Evolutionary conservation across 2,113 vertebrate genomes (phyloP).

Genomic region (Maccullochella peelii): DNA sequence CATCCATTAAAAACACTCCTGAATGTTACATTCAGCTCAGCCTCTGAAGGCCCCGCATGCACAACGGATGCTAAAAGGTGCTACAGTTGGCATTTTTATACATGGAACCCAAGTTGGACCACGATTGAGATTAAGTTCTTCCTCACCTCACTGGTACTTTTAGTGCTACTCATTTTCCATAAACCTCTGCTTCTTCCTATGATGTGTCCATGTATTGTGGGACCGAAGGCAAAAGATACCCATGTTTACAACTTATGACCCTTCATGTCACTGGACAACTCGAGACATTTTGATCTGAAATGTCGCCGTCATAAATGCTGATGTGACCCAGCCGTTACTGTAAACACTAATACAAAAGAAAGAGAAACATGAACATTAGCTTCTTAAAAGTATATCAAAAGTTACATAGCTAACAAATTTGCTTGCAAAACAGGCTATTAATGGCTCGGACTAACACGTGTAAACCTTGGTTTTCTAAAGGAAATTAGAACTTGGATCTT

Average conservation of each 20-base stretch:
- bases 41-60: conserved; percentile 89
- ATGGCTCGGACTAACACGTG: neutral
- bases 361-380: neutral
- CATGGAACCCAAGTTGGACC: neutral
- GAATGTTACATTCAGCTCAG: conserved; percentile 81
- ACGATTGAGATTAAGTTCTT: neutral
- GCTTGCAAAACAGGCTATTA: neutral
- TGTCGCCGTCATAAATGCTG: neutral
- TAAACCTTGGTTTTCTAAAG: neutral
- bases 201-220: neutral
- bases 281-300: neutral
- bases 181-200: neutral
- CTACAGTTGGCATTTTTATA: conserved; percentile 40
- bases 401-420: neutral
- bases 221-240: neutral
- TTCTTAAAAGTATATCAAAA: neutral
- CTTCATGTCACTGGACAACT: neutral
- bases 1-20: conserved; percentile 85
- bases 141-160: neutral
- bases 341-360: neutral
- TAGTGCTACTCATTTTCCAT: neutral
- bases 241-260: neutral
- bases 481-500: neutral
- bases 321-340: neutral
- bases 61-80: conserved; percentile 71